Evolutionary conservation across 2,113 vertebrate species (phyloP).

Genomic region (Tragelaphus scriptus): DNA sequence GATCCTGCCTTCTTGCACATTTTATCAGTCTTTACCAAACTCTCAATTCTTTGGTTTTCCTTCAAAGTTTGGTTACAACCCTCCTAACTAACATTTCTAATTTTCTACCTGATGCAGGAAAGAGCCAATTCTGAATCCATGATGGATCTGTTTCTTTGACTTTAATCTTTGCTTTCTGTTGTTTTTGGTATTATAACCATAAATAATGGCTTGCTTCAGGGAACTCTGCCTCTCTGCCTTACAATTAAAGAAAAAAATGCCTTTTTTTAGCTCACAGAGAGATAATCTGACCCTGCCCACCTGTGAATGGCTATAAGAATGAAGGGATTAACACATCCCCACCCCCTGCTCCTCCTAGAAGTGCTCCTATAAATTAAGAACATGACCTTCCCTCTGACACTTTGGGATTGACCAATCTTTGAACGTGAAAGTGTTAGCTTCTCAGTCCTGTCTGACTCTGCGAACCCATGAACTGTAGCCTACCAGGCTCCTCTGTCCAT

Average conservation of each 20-base stretch:
- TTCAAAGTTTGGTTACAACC: background rate
- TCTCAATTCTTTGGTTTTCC: background rate
- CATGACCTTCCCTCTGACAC: background rate
- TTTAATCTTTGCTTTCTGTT: background rate
- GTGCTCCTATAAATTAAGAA: background rate
- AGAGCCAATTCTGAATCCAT: background rate
- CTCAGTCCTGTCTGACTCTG: background rate
- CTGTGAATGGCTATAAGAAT: background rate
- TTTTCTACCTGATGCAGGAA: background rate
- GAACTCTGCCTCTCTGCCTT: background rate
- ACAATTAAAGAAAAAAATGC: background rate
- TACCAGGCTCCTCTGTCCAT: background rate
- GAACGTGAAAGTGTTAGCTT: background rate
- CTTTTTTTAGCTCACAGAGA: background rate
- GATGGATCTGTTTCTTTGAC: background rate
- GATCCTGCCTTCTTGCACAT: background rate
- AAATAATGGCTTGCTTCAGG: background rate
- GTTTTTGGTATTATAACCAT: background rate
- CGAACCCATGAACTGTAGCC: background rate
- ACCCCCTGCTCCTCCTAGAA: background rate
- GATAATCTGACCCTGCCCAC: background rate
- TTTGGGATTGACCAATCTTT: background rate
- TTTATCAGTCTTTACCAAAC: background rate
- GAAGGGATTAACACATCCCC: background rate
- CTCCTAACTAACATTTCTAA: background rate